Conservation (phyloP, 2,797 vertebrate species). For the Adelosebastes latens region DNA sequence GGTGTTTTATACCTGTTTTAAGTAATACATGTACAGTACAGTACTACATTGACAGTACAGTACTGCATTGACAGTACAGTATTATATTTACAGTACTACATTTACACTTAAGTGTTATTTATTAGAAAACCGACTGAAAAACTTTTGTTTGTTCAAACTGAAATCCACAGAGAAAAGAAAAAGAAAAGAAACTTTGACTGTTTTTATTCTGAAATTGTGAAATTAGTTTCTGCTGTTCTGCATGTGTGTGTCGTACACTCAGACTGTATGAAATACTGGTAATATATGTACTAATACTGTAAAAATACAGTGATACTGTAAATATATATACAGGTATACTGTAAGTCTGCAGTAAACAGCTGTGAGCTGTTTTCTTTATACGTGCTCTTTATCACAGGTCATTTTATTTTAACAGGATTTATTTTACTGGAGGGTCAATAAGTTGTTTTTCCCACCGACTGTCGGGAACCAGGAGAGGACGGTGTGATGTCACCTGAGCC, state of each 20-base stretch:
- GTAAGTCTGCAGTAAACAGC: background rate
- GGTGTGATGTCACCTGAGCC: background rate
- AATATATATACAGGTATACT: background rate
- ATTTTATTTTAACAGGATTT: background rate
- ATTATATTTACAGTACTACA: background rate
- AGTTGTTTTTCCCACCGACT: background rate
- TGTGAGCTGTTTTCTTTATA: background rate
- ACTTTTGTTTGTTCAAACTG: background rate
- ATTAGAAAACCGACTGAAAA: background rate
- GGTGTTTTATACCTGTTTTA: too few species aligned
- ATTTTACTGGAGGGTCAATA: background rate
- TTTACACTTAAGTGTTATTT: conserved; percentile 11
- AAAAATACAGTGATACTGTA: conserved; percentile 2
- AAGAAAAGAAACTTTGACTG: background rate
- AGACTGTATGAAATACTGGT: conserved; percentile 28
- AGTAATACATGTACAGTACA: background rate
- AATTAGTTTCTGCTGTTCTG: conserved; percentile 32
- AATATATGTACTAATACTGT: conserved; percentile 6
- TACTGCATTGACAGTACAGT: background rate
- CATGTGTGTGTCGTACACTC: conserved; percentile 34
- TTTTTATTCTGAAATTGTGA: conserved; percentile 27
- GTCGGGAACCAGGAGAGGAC: background rate
- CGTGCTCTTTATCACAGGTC: background rate
- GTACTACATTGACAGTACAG: too few species aligned
- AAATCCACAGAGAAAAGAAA: background rate